These are phyloP conservation scores for Ibidorhyncha struthersii DNA, from an alignment of 2,113 vertebrate species.

Conservation along the genomic window DNA sequence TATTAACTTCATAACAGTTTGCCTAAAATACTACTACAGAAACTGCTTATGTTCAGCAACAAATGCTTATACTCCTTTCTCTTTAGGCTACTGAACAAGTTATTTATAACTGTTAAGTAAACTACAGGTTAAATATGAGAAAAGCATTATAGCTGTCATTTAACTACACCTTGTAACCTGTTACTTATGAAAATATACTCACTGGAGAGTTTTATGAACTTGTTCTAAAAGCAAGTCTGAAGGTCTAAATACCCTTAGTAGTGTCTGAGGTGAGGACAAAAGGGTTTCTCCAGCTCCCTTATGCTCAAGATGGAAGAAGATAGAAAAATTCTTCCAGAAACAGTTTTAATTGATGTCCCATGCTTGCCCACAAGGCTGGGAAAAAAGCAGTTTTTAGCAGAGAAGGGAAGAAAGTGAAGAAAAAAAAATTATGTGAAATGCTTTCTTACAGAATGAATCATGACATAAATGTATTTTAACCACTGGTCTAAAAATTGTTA, in stretches of 20 bases:
- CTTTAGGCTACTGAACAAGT: neutral
- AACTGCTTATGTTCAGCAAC: neutral
- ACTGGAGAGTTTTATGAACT: neutral
- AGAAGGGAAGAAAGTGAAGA: neutral
- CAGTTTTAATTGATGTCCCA: neutral
- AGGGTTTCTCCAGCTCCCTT: neutral
- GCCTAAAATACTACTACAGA: neutral
- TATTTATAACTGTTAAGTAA: neutral
- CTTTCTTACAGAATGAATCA: neutral
- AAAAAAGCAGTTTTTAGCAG: neutral
- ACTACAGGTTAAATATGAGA: neutral
- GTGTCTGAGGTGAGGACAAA: neutral
- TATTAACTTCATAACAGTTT: neutral
- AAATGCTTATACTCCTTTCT: neutral
- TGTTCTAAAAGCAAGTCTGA: neutral
- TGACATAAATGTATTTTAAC: neutral
- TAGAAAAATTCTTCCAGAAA: neutral
- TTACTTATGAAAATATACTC: neutral
- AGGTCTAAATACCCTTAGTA: neutral
- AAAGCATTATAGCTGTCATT: neutral
- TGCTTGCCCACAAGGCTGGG: neutral
- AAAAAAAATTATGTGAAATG: fast-evolving
- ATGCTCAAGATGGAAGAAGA: neutral
- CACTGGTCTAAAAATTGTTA: neutral
- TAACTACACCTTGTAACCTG: neutral